phyloP scores from a whole-genome alignment of 2,888 invertebrate genomes.

The Drosophila neutralis region DNA sequence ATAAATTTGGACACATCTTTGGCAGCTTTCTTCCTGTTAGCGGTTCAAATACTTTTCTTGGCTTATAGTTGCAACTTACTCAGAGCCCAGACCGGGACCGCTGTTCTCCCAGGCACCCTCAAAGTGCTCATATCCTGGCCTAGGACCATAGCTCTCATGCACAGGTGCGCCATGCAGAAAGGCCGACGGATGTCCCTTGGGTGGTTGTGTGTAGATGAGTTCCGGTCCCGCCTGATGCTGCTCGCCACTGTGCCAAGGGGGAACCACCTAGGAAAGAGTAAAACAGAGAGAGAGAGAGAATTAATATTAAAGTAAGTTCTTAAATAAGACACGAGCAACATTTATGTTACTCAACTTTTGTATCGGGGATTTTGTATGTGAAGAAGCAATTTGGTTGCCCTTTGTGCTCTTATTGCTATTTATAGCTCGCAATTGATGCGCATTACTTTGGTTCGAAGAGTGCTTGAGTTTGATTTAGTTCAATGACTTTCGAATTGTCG shows the following conservation, averaged over 20 bases:
- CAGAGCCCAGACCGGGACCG: conserved; percentile 88
- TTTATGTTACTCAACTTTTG: conserved; percentile 5
- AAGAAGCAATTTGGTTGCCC: conserved; percentile 17
- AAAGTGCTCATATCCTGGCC: conserved; percentile 85
- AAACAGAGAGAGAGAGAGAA: neutral
- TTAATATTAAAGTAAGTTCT: conserved; percentile 17
- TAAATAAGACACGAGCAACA: conserved; percentile 26
- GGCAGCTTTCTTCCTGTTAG: neutral
- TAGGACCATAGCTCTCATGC: conserved; percentile 80
- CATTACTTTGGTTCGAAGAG: conserved; percentile 39
- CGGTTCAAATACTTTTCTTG: neutral
- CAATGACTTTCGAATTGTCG: conserved; percentile 74
- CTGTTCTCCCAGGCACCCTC: conserved; percentile 87
- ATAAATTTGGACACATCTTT: neutral
- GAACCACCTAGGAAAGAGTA: conserved; percentile 73
- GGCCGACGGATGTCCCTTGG: conserved; percentile 82
- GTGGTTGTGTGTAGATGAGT: conserved; percentile 83
- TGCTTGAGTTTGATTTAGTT: conserved; percentile 35
- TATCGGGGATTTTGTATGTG: conserved; percentile 26
- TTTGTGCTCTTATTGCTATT: conserved; percentile 55
- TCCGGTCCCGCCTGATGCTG: conserved; percentile 79
- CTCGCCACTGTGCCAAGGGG: conserved; percentile 81
- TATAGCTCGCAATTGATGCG: conserved; percentile 51
- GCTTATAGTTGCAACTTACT: conserved; percentile 85
- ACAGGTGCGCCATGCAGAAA: conserved; percentile 82